Base-by-base conservation (phyloP, 2,888 invertebrate species). In the Matsumyia berberina region DNA sequence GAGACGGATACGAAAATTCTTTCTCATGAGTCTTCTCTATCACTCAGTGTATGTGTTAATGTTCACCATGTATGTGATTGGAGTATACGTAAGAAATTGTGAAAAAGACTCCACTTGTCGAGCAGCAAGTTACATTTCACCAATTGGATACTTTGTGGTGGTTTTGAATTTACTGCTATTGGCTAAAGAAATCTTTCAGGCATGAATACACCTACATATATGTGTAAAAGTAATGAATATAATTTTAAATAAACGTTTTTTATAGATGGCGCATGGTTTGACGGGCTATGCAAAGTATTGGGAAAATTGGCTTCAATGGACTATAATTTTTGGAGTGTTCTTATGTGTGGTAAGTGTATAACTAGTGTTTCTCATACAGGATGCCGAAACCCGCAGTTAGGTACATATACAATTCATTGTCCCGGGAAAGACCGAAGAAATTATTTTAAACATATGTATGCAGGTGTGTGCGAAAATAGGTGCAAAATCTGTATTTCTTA, bases 241-340 rank as follows among this genome's bases (percentile, higher is more conserved):
- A 12, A 11, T n/a, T 37, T 35, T 60, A 7, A 15, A 6, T 60
- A n/a, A 31, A 11, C 6, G 53, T 17, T 5, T 33, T 51, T 74
- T 72, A 11, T 49, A 96, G 92, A 93, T 96, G 82, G 94, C 94
- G 0, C 95, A 97, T 79, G 94, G 94, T 58, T 94, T 95, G 91
- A 93, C 93, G 29, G 93, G 93, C n/a, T 97, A 97, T 88, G 93
- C 95, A 2, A 93, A 94, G 87, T 95, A 96, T 86, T 96, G 96
- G 96, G 97, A 97, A 90, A 97, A 97, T 90, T 96, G 95, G 94
- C 92, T 97, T 57, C 96, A 97, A 89, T 95, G 96, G 94, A 92
- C 95, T 17, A 96, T 97, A 60, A 95, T 96, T 66, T 89, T 95
- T 44, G 94, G 95, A 83, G 95, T 96, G 0, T 94, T 95, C 88